Evolutionary conservation across 2,113 vertebrate genomes (phyloP).

Genomic region (Harpagus bidentatus): DNA sequence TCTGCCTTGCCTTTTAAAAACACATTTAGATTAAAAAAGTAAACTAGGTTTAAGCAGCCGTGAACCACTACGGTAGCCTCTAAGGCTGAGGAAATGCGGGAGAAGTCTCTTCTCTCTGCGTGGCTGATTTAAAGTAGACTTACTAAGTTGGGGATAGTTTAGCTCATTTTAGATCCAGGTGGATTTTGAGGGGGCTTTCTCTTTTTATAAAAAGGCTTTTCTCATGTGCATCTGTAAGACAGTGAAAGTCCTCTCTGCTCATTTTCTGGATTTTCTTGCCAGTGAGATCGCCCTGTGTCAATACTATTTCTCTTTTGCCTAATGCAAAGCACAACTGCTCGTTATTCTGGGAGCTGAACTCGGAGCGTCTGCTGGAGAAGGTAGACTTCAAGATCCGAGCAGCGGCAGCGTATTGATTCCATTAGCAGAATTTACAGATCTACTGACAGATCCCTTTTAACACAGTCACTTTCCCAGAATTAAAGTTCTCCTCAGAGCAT

Average conservation of each 20-base stretch:
- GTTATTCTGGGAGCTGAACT: not conserved
- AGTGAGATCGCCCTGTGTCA: not conserved
- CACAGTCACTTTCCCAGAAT: conserved; percentile 18
- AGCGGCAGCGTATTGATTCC: not conserved
- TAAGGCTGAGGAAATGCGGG: not conserved
- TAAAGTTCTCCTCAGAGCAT: not conserved
- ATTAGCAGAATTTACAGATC: conserved; percentile 43
- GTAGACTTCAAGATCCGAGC: not conserved
- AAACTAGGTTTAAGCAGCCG: not conserved
- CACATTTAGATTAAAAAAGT: not conserved
- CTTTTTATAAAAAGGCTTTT: not conserved
- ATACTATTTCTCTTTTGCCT: not conserved
- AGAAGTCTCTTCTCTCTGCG: not conserved
- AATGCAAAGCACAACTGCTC: not conserved
- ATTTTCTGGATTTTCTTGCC: not conserved
- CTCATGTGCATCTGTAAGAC: not conserved
- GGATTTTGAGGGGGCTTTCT: not conserved
- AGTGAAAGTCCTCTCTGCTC: not conserved
- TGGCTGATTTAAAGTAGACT: not conserved
- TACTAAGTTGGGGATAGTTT: not conserved
- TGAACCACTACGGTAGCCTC: not conserved
- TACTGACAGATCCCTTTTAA: not conserved
- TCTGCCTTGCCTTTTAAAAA: not conserved
- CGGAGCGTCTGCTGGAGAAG: not conserved
- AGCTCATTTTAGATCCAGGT: not conserved